Evolutionary conservation across 2,113 vertebrate genomes (phyloP).

Genomic region (Carlito syrichta): DNA sequence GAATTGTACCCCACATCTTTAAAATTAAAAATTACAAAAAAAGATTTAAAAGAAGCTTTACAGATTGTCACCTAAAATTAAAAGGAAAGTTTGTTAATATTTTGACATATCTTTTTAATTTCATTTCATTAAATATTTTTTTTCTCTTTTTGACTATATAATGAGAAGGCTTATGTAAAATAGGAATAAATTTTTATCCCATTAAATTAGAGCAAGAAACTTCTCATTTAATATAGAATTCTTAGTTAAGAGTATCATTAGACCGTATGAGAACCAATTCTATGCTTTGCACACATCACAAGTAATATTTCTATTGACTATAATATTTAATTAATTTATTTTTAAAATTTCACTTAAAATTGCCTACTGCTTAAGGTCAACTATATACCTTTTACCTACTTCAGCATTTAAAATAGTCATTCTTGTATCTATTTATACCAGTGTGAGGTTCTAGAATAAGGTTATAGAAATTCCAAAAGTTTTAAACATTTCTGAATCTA

Average conservation of each 20-base stretch:
- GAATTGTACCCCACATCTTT: no score
- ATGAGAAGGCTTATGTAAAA: not conserved
- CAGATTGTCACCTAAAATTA: not conserved
- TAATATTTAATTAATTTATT: not conserved
- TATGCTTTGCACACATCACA: not conserved
- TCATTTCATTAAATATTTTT: not conserved
- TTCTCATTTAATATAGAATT: not conserved
- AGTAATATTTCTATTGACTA: not conserved
- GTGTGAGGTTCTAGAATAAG: not conserved
- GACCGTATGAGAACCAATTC: not conserved
- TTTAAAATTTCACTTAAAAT: not conserved
- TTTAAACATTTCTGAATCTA: no score
- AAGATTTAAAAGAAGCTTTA: slow-evolving; percentile 2
- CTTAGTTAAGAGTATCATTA: not conserved
- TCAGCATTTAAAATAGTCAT: not conserved
- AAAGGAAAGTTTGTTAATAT: not conserved
- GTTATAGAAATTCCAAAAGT: not conserved
- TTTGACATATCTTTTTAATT: not conserved
- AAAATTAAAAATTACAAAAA: no score
- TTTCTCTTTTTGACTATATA: not conserved
- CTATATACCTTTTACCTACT: not conserved
- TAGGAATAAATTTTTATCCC: not conserved
- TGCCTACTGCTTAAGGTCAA: not conserved
- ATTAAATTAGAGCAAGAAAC: not conserved
- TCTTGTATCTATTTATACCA: not conserved